A percentile compares a stretch with the other conserved stretches of the same genome.
Evolutionary conservation across 2,113 vertebrate species (phyloP).

Genomic region (Enhydra lutris): DNA sequence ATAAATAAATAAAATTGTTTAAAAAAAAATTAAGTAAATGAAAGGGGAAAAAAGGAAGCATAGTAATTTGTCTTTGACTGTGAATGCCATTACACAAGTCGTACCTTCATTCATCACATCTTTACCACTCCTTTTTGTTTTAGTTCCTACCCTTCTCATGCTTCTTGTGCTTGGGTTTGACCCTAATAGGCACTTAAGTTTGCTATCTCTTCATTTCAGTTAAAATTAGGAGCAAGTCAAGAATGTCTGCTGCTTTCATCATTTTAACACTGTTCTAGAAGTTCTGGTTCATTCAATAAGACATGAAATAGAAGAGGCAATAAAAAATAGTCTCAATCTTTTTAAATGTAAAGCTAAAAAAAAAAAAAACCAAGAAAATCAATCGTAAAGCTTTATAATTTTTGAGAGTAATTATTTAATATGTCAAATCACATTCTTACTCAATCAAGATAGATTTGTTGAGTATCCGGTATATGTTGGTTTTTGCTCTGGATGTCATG

Average conservation of each 20-base stretch:
- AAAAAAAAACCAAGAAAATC: not conserved
- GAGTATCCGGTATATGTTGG: not conserved
- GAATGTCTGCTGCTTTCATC: slow-evolving; percentile 3
- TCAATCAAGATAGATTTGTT: not conserved
- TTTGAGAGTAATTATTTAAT: not conserved
- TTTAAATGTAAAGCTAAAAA: not conserved
- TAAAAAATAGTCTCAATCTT: not conserved
- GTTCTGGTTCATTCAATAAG: not conserved
- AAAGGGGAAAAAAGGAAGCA: not conserved
- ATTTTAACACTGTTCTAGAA: slow-evolving; percentile 7
- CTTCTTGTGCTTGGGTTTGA: not conserved
- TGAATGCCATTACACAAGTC: not conserved
- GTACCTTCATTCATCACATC: not conserved
- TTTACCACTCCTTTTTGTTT: not conserved
- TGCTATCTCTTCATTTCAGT: not conserved
- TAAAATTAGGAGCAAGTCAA: not conserved
- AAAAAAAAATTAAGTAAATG: too few species aligned
- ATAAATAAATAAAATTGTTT: too few species aligned
- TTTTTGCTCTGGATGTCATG: not conserved
- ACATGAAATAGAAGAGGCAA: not conserved
- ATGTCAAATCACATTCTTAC: not conserved
- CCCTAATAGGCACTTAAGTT: not conserved
- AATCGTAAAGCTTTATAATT: not conserved
- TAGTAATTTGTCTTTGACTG: not conserved
- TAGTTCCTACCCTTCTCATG: not conserved